Base-by-base conservation (phyloP, 2,888 invertebrate genomes). In the Coenonympha glycerion region DNA sequence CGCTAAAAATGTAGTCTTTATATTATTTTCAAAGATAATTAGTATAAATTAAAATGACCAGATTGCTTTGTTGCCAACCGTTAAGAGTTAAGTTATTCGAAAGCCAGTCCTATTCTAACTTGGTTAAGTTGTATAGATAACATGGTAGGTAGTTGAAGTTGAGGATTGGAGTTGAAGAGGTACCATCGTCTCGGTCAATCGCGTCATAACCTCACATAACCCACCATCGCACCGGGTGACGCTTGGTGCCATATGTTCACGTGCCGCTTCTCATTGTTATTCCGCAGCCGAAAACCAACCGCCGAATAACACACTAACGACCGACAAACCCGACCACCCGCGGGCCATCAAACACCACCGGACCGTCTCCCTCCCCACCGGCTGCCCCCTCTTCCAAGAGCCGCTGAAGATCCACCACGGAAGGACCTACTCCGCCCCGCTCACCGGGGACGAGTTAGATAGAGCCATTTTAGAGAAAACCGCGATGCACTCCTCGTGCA, bases 401-500 rank as follows among this genome's bases (percentile, higher is more conserved):
- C 76, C 81, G 8, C 65, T 79, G 58, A 77, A 73, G 67, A 79
- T 86, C 39, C 72, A 71, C 58, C 92, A 92, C 79, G 91, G 90
- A 75, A 88, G 92, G 73, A 92, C 92, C 58, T 87, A 91, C 71
- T 92, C 92, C 67, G 90, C 92, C 71, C 92, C 92, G 55, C 75
- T 92, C 58, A 89, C 90, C 5, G 90, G 89, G 52, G 89, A 87
- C 56, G 87, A 87, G 62, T 71, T 79, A 49, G 77, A 79, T 51
- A 65, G 72, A 13, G 74, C 71, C 46, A 63, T 71, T n/a, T 61
- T 76, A 52, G 82, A 80, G 66, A 75, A 78, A 58, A 65, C 69
- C 5, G 66, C 68, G 36, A 67, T 69, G 47, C 75, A 81, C 53
- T 75, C 77, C 13, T 78, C 81, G 37, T 78, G 79, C 62, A 78